Base-by-base conservation (phyloP, 2,113 vertebrate species). In the Daubentonia madagascariensis region DNA sequence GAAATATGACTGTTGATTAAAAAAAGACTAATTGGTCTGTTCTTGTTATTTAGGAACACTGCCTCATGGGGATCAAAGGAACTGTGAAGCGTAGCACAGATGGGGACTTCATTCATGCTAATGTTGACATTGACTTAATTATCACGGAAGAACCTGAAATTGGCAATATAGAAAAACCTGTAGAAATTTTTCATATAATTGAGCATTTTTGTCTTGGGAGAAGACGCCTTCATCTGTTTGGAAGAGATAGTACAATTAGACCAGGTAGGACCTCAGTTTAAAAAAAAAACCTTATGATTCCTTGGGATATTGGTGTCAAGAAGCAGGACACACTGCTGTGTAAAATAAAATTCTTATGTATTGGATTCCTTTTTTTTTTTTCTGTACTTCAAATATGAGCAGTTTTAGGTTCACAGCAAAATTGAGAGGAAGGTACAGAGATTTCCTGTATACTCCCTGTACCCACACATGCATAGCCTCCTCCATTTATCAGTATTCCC, bases 171-270 rank as follows among this genome's bases (percentile, higher is more conserved):
- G 99, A 99, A 98, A 99, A 99, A 80, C 99, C 99, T 0, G 99
- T 99, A 7, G 99, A 99, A 98, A 99, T 99, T 78, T 99, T 99
- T 93, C 99, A 99, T 97, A 99, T 99, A 94, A 99, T 99, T 25
- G 99, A 99, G 88, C 99, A 99, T 76, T 99, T 99, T 98, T 99
- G 99, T 98, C 99, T 99, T 0, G 99, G 99, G 16, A 99, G 99
- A 25, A 98, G 99, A 67, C 99, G 99, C 7, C 98, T 99, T 37
- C 99, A 99, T 97, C 99, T 99, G 11, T 99, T 99, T 32, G 99
- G 99, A 86, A 98, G 99, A 93, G 99, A 99, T 97, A 99, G 99
- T 67, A 99, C 99, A 6, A 99, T 99, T 68, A 98, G 99, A 95
- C 99, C 99, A 98, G 99, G 99, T 99, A 97, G 70, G 84, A 50